phyloP scores from a whole-genome alignment of 2,797 vertebrate species.

The Myioborus miniatus region DNA sequence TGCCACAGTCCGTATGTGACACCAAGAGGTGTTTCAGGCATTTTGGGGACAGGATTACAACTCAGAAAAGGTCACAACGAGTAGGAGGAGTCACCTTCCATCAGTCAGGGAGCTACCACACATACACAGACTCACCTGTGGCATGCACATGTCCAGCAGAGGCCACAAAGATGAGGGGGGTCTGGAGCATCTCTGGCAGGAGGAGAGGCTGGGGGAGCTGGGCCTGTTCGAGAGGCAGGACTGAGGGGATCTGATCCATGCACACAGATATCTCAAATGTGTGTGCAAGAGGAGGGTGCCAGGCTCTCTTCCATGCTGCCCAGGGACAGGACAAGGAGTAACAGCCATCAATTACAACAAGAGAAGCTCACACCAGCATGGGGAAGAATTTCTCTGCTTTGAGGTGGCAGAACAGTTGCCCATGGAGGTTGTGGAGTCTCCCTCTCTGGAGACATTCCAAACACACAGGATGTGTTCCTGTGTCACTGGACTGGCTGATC shows the following conservation, averaged over 20 bases:
- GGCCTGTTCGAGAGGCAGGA: neutral
- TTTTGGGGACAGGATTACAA: neutral
- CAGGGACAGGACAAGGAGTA: neutral
- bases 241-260: neutral
- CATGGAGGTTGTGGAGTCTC: neutral
- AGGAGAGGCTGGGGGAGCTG: neutral
- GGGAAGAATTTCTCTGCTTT: neutral
- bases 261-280: neutral
- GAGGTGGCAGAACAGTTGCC: neutral
- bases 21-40: neutral
- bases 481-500: neutral
- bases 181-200: neutral
- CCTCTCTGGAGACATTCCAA: neutral
- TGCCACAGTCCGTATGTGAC: too few relatives aligned
- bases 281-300: neutral
- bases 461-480: neutral
- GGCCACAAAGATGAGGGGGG: neutral
- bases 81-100: neutral
- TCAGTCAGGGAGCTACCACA: neutral
- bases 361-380: neutral
- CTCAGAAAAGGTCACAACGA: neutral
- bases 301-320: neutral
- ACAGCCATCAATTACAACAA: neutral
- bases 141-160: fast-evolving
- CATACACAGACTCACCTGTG: fast-evolving